A percentile compares a stretch with the other conserved stretches of the same genome.
Evolutionary conservation across 2,113 vertebrate genomes (phyloP).

Genomic region (Scalopus aquaticus): DNA sequence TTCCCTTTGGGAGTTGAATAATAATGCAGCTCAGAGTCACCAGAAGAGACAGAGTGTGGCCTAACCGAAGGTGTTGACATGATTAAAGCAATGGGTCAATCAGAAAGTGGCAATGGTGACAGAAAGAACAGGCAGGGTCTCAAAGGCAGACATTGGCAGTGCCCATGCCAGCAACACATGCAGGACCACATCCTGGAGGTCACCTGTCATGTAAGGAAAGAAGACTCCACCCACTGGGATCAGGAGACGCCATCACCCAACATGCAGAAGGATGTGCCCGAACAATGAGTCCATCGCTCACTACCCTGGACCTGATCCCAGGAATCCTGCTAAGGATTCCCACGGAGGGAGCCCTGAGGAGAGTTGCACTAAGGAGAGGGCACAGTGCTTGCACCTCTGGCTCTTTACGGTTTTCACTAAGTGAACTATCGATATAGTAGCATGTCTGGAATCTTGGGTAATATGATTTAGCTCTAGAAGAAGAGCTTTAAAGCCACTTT

Average conservation of each 20-base stretch:
- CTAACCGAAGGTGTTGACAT: background rate
- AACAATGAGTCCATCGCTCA: background rate
- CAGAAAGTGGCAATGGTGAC: background rate
- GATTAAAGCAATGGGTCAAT: background rate
- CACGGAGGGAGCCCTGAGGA: background rate
- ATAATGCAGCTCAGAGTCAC: background rate
- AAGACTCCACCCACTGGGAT: background rate
- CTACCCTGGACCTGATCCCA: background rate
- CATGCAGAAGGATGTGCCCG: background rate
- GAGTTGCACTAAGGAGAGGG: background rate
- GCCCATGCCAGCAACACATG: background rate
- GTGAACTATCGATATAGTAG: background rate
- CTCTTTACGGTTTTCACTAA: background rate
- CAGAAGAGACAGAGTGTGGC: background rate
- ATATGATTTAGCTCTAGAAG: background rate
- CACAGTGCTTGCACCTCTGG: background rate
- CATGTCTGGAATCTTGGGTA: background rate
- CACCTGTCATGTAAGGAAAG: background rate
- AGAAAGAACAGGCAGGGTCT: background rate
- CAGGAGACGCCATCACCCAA: background rate
- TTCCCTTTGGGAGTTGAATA: background rate
- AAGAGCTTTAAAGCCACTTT: background rate
- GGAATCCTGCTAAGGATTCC: background rate
- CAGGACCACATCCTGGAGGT: too few relatives aligned
- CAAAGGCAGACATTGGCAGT: background rate